Evolutionary conservation across 1,140 invertebrate species (phyloP), one percentile per base, ranked within the genome.

Genomic region (Penaeus japonicus): DNA sequence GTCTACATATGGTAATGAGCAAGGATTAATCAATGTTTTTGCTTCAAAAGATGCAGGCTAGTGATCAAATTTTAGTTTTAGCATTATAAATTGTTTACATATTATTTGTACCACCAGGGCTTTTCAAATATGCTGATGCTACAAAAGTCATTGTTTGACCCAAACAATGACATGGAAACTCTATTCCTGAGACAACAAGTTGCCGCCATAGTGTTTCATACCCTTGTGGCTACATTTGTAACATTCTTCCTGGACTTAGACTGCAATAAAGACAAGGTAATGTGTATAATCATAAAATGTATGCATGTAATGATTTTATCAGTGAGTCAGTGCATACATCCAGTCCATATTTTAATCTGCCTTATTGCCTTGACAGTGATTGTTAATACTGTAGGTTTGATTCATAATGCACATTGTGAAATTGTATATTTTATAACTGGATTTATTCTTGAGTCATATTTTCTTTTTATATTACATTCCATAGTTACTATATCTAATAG

Each of bases 231-330:
- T 7, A 92, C 93, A 10, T 83, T 92, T 17, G 92, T 94, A 4
- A 92, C 92, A 20, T 93, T 92, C 89, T 91, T 94, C 24, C 90
- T 94, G 12, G 92, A 94, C 75, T 92, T 94, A 12, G 92, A 93
- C 79, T 92, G 93, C 82, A 93, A 92, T 90, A 89, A 91, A 65
- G 87, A 89, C 65, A 89, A 89, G 87, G 87, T 89, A 80, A 84
- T 35, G 30, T 35, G n/a, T 55, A 5, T 87, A 54, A 20, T 17
- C 15, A 73, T 30, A 39, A 39, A 7, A 39, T 7, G 7, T 39
- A 39, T 39, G 7, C 7, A 39, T 39, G 7, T 39, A 39, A n/a
- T n/a, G n/a, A n/a, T n/a, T n/a, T n/a, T n/a, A n/a, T n/a, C n/a
- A n/a, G n/a, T n/a, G n/a, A n/a, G n/a, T 39, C 39, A 39, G 4